These are phyloP conservation scores for Drosophila hydei DNA, from an alignment of 1,140 invertebrate genomes.

Conservation along the genomic window DNA sequence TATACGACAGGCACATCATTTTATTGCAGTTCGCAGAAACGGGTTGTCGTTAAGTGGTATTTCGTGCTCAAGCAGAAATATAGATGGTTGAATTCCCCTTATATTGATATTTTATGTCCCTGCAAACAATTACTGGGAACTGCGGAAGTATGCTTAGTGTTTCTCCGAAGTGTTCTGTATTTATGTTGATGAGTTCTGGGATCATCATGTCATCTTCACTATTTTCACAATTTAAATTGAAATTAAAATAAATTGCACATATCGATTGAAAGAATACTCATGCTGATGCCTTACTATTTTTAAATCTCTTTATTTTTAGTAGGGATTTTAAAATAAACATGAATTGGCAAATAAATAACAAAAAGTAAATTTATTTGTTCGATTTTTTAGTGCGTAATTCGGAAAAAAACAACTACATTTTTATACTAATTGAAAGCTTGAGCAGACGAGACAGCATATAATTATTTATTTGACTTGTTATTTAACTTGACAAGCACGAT, in stretches of 20 bases:
- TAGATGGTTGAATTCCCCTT: slow-evolving; percentile 15
- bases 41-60: slow-evolving; percentile 34
- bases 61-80: slow-evolving; percentile 52
- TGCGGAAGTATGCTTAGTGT: slow-evolving; percentile 5
- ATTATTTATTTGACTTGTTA: slow-evolving; percentile 12
- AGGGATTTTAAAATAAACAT: neutral
- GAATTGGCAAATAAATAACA: slow-evolving; percentile 13
- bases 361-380: neutral
- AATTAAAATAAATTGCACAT: neutral
- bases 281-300: no score
- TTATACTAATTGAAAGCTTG: neutral
- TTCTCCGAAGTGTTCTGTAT: slow-evolving; percentile 26
- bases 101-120: slow-evolving; percentile 21
- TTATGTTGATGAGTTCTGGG: neutral
- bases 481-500: slow-evolving; percentile 9
- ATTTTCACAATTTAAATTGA: neutral
- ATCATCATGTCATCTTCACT: no score
- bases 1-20: slow-evolving; percentile 34
- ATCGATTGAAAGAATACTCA: no score
- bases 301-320: slow-evolving; percentile 4
- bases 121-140: neutral
- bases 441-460: neutral
- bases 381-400: slow-evolving; percentile 3
- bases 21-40: slow-evolving; percentile 58
- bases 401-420: neutral